A percentile compares a stretch with the other conserved stretches of the same genome.
phyloP scores from a whole-genome alignment of 2,113 vertebrate species.

The Poeciliopsis occidentalis region DNA sequence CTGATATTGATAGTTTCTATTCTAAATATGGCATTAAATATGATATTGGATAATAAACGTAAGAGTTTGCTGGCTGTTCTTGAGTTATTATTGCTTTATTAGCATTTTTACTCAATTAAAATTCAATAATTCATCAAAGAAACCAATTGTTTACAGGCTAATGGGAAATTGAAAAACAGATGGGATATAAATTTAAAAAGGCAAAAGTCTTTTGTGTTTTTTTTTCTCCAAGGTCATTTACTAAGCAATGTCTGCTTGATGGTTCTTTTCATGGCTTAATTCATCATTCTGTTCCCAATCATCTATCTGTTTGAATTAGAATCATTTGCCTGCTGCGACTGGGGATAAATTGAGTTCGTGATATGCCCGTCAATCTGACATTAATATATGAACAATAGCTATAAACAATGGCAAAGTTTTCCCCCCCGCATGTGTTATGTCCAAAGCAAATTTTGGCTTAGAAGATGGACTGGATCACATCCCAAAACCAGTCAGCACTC shows the following conservation, averaged over 20 bases:
- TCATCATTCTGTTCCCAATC: slow-evolving; percentile 48
- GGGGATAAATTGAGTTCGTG: slow-evolving; percentile 51
- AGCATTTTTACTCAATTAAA: neutral
- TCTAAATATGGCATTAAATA: neutral
- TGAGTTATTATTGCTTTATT: neutral
- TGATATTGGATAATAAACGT: neutral
- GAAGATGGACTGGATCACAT: slow-evolving; percentile 39
- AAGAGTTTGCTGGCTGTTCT: neutral
- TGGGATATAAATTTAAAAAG: slow-evolving; percentile 6
- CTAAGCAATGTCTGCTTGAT: slow-evolving; percentile 31
- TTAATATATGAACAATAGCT: slow-evolving; percentile 55
- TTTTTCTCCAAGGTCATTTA: slow-evolving; percentile 51
- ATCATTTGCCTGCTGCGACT: slow-evolving; percentile 47
- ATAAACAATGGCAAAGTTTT: slow-evolving; percentile 23
- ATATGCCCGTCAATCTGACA: slow-evolving; percentile 52
- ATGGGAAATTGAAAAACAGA: neutral
- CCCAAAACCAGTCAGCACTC: slow-evolving; percentile 9
- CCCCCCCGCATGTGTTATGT: slow-evolving; percentile 17
- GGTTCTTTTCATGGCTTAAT: slow-evolving; percentile 39
- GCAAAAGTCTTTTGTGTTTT: slow-evolving; percentile 32
- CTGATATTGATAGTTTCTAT: neutral
- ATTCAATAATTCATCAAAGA: neutral
- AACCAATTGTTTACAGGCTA: neutral
- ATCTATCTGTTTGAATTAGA: slow-evolving; percentile 57
- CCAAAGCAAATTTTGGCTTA: slow-evolving; percentile 25